These are phyloP conservation scores for Macaca nemestrina DNA, from an alignment of 2,113 vertebrate species.

Conservation along the genomic window DNA sequence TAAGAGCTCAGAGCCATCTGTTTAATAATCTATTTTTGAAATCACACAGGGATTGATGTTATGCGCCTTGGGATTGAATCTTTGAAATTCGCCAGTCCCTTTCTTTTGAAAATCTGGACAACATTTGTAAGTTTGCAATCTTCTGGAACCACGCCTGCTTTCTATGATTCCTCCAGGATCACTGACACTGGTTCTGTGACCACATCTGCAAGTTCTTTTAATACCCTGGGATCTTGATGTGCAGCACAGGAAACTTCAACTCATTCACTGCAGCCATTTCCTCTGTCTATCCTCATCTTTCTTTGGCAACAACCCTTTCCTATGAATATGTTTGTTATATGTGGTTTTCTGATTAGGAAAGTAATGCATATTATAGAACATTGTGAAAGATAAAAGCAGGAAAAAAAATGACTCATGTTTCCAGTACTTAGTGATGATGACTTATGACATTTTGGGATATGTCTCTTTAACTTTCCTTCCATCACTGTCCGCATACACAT, in stretches of 20 bases:
- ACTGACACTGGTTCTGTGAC: background rate
- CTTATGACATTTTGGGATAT: background rate
- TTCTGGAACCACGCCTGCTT: slow-evolving; percentile 17
- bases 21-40: slow-evolving; percentile 65
- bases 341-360: slow-evolving; percentile 51
- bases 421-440: background rate
- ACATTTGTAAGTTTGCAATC: slow-evolving; percentile 29
- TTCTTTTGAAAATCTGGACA: slow-evolving; percentile 59
- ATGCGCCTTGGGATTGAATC: background rate
- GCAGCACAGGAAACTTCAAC: background rate
- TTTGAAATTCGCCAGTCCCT: slow-evolving; percentile 28
- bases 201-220: slow-evolving; percentile 34
- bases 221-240: background rate
- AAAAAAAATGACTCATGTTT: background rate
- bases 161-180: background rate
- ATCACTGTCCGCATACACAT: background rate
- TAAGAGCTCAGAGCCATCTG: slow-evolving; percentile 49
- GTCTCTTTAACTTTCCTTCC: background rate
- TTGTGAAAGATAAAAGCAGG: background rate
- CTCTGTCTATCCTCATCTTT: background rate
- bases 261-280: background rate
- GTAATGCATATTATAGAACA: slow-evolving; percentile 4
- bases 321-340: slow-evolving; percentile 13
- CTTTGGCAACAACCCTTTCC: background rate
- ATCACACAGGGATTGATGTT: slow-evolving; percentile 52